Evolutionary conservation across 2,888 invertebrate species (phyloP).

Genomic region (Schizaphis graminum): DNA sequence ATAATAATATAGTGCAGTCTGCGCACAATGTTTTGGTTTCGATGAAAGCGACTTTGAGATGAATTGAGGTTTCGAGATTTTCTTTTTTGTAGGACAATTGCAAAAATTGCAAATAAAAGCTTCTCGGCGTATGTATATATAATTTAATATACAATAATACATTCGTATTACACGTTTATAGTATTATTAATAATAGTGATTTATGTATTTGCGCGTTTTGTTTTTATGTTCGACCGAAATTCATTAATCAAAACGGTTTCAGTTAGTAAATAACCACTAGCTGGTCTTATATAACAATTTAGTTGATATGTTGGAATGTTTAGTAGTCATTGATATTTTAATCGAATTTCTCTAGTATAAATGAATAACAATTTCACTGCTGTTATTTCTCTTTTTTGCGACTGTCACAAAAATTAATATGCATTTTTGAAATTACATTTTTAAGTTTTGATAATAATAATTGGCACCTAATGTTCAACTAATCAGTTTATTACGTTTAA

Average conservation of each 20-base stretch:
- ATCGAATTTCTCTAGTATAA: neutral
- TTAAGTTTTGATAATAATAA: neutral
- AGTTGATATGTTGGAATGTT: neutral
- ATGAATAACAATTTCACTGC: neutral
- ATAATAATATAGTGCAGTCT: neutral
- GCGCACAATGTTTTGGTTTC: neutral
- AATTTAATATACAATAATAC: neutral
- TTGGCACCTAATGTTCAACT: neutral
- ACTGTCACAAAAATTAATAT: neutral
- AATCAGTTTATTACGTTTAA: neutral
- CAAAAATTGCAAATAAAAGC: neutral
- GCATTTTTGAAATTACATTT: neutral
- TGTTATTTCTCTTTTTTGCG: neutral
- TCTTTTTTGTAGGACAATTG: neutral
- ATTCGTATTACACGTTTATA: neutral
- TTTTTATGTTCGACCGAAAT: neutral
- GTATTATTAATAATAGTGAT: neutral
- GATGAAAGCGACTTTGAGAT: neutral
- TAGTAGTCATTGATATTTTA: neutral
- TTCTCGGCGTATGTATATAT: neutral
- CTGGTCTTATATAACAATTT: neutral
- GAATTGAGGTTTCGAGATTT: slow-evolving; percentile 5
- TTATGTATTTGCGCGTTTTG: neutral
- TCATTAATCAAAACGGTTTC: neutral
- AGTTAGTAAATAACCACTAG: neutral